A percentile compares a stretch with the other conserved stretches of the same genome.
phyloP scores from a whole-genome alignment of 2,888 invertebrate genomes.

The Eugnorisma glareosa region DNA sequence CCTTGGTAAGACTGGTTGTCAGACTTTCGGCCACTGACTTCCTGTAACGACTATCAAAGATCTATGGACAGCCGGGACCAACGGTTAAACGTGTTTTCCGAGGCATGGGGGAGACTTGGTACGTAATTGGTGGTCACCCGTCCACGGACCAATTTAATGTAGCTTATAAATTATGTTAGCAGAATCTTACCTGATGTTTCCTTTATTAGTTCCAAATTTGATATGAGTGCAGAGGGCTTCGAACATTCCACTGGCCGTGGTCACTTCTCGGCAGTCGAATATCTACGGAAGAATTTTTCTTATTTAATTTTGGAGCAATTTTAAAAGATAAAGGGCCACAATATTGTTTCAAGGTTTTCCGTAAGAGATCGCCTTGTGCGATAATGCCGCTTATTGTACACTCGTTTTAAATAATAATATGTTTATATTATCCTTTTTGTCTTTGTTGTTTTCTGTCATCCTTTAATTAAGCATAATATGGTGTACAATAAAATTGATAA shows the following conservation, averaged over 20 bases:
- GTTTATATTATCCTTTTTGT: neutral
- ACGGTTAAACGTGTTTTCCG: too few species aligned
- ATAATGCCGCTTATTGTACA: neutral
- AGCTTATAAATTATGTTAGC: too few species aligned
- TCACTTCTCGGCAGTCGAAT: conserved; percentile 98
- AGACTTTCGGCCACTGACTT: too few species aligned
- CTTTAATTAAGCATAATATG: too few species aligned
- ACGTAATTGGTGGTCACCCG: too few species aligned
- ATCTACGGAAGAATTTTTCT: conserved; percentile 91
- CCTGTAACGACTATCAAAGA: too few species aligned
- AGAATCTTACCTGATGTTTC: conserved; percentile 95
- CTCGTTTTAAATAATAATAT: neutral
- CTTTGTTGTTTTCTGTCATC: too few species aligned
- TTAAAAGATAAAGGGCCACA: neutral
- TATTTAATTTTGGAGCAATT: neutral
- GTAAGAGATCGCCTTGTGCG: neutral
- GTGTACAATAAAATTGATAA: too few species aligned
- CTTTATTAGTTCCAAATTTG: conserved; percentile 98
- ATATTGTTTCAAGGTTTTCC: neutral
- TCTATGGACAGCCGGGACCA: too few species aligned
- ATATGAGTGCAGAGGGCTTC: conserved; percentile 99
- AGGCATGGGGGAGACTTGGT: too few species aligned
- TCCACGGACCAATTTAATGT: too few species aligned
- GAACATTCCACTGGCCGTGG: conserved; percentile 98
- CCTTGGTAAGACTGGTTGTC: too few species aligned